Evolutionary conservation across 2,113 vertebrate genomes (phyloP), one percentile per base, ranked within the genome.

Genomic region (Excalfactoria chinensis): DNA sequence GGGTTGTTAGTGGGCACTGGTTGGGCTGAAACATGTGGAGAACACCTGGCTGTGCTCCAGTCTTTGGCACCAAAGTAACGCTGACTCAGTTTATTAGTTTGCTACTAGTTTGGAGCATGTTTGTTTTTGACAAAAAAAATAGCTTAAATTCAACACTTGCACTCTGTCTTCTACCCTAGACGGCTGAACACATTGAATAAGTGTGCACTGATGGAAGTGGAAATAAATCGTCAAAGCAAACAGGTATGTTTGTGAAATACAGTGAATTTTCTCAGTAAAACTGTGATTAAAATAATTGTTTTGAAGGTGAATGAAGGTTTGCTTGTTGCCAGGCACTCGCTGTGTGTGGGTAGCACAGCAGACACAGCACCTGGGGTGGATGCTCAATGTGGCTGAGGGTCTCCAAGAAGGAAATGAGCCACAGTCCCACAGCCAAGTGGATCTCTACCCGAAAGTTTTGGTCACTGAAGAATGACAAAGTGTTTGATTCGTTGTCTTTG

Each of bases 181-280:
- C 97, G 98, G 80, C 89, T 99, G 95, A 98, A 96, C 94, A 98
- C 98, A n/a, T 86, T 99, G 91, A 99, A 98, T 97, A 98, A 98
- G 89, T 98, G 97, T 60, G 96, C 97, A 53, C 97, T 97, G 68
- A 97, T 98, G 98, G 98, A 98, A 96, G 96, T 98, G 95, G 98
- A 98, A 96, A 97, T 97, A 84, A 95, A 95, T 59, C 96, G 53
- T 73, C 97, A 96, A 18, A 98, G 98, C 94, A 97, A 95, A 84
- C 73, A 69, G 94, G 98, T 98, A 93, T 97, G 98, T 97, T 75
- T 85, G 41, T n/a, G 35, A 70, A 90, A 71, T 7, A 25, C 11
- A 32, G 17, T 22, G 78, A 10, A 43, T 79, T 64, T 86, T 83
- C 34, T 89, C 12, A 49, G 40, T n/a, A 22, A 62, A 76, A 28